Evolutionary conservation across 2,113 vertebrate genomes (phyloP).

Genomic region (Grallaria varia): DNA sequence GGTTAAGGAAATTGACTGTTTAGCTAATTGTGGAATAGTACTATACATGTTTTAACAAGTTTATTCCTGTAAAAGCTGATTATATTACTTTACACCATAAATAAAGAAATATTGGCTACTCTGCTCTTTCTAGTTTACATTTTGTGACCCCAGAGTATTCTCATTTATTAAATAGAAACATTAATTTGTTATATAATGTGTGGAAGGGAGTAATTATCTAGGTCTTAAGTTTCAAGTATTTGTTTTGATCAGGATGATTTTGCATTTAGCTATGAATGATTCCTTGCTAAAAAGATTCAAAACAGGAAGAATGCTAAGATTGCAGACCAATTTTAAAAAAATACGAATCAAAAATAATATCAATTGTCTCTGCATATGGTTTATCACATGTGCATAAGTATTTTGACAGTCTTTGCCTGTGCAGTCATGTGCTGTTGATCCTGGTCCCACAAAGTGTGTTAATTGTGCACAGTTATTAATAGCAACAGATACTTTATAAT

Average conservation of each 20-base stretch:
- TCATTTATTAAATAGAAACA: background rate
- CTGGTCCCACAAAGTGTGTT: background rate
- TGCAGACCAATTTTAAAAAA: background rate
- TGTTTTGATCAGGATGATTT: background rate
- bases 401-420: background rate
- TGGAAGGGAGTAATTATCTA: background rate
- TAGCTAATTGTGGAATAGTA: background rate
- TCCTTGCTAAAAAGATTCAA: background rate
- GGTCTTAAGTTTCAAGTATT: background rate
- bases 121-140: background rate
- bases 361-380: background rate
- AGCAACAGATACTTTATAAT: background rate
- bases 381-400: background rate
- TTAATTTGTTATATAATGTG: rapidly evolving
- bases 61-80: background rate
- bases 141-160: background rate
- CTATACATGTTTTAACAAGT: background rate
- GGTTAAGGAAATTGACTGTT: background rate
- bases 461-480: background rate
- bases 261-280: background rate
- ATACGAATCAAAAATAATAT: background rate
- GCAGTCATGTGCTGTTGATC: background rate
- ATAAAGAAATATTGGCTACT: background rate
- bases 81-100: background rate
- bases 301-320: background rate